Base-by-base conservation (phyloP, 2,797 vertebrate genomes). In the Thripadectes ignobilis region DNA sequence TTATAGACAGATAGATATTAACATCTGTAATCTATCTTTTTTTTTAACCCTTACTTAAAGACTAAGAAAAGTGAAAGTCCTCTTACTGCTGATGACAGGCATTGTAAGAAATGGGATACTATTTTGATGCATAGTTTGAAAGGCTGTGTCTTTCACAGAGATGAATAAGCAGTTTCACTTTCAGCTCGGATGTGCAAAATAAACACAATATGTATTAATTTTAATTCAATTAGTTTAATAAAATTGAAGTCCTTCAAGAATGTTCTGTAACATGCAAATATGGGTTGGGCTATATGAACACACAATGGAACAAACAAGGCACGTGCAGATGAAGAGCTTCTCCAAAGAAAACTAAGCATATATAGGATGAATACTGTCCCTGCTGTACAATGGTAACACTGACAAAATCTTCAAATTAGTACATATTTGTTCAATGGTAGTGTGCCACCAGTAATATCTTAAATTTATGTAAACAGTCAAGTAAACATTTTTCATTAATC, bases 401-500 rank as follows among this genome's bases (percentile, higher is more conserved):
- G 21, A 34, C 18, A 91, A 76, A 45, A 82, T 51, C 72, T 77
- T 78, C 49, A 89, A n/a, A 91, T 65, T 38, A 15, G 2, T 66
- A 24, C 0, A 0, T 9, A 22, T 58, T 27, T 73, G 24, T 73
- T 59, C 54, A 91, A 68, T 1, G 1, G 14, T 15, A 78, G 30
- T 38, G 19, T 7, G 4, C 9, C 38, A 41, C 22, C 12, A 19
- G 12, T 36, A 61, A 71, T 48, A 71, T 32, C 51, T 57, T 65
- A 73, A 19, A 75, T 85, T 49, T 54, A 29, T 51, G 9, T 16
- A 67, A 43, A 46, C 34, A 52, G 10, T 32, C 27, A 89, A 39
- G 55, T 19, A 41, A 7, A 32, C 0, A 1, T 57, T 51, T 65
- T 69, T 46, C 17, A n/a, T 22, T 0, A 82, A 32, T 54, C 3